Evolutionary conservation across 2,113 vertebrate species (phyloP), one percentile per base, ranked within the genome.

Genomic region (Cephalopterus ornatus): DNA sequence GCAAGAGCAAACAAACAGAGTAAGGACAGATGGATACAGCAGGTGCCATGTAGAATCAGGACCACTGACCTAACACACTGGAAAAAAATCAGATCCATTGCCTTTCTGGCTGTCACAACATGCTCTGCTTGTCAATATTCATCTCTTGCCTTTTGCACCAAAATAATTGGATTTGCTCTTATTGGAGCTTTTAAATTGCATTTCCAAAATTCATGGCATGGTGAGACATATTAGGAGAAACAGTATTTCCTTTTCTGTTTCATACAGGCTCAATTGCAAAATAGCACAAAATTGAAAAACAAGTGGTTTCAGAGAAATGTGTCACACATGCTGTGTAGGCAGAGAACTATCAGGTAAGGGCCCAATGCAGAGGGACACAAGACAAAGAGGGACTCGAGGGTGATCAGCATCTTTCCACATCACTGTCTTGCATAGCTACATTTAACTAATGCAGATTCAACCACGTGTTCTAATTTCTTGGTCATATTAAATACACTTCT

Each of bases 81-180:
- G 50, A 42, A 62, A 68, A 92, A 78, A 35, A 8, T 62, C 42
- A 75, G 47, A 62, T 59, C 46, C 14, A 6, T 62, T 37, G 2
- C 20, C 7, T 82, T 74, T 39, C 58, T 23, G 22, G 7, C 37
- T 50, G 8, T 42, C 21, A 47, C 8, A 50, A 75, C 14, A 39
- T 19, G 41, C 5, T 39, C n/a, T 4, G 1, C 7, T 58, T 44
- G 30, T n/a, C 5, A 11, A 1, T 2, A 73, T 56, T 77, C 10
- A 5, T 49, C 26, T 61, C 41, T 35, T 6, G 13, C 30, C 3
- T 75, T 82, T 63, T 72, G 5, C 39, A 92, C 5, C 12, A 63
- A 77, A 88, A 39, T 9, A 52, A 24, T 56, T 85, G 28, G 46
- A 59, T 85, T 85, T 72, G 10, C 14, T 70, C 2, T 33, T 39